These are phyloP conservation scores for Enteromius viviparus DNA, from an alignment of 2,797 vertebrate genomes.

Conservation along the genomic window DNA sequence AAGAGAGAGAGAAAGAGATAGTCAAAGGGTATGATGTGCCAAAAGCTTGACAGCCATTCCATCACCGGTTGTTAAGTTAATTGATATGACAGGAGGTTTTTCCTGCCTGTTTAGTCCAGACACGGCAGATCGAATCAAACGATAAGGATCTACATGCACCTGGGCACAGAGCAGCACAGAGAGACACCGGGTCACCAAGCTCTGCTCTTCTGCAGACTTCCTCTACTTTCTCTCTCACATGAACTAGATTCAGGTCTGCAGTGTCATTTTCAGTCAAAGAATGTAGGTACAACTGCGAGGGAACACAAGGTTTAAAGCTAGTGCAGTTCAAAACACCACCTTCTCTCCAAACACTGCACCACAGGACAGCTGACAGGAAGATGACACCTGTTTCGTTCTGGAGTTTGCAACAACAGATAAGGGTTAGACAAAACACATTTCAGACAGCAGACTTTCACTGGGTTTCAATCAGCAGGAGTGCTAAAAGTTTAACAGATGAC, in stretches of 20 bases:
- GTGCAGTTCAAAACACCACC: constrained; percentile 4
- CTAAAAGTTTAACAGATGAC: neutral
- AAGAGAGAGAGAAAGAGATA: constrained; percentile 20
- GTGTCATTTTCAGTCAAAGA: constrained; percentile 10
- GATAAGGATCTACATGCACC: constrained; percentile 63
- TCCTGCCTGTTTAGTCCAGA: constrained; percentile 65
- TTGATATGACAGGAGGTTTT: constrained; percentile 70
- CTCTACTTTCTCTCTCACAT: neutral
- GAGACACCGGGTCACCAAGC: constrained; percentile 21
- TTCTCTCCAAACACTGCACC: neutral
- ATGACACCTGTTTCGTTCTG: constrained; percentile 13
- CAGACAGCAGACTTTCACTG: neutral
- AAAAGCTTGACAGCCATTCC: constrained; percentile 65
- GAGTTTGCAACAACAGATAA: neutral
- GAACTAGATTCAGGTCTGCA: constrained; percentile 16
- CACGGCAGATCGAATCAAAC: constrained; percentile 66
- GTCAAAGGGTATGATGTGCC: constrained; percentile 56
- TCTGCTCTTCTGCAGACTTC: constrained; percentile 3
- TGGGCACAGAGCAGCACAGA: constrained; percentile 48
- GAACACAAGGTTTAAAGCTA: constrained; percentile 24
- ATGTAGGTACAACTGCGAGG: constrained; percentile 1
- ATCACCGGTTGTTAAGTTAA: constrained; percentile 69
- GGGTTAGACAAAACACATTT: constrained; percentile 18
- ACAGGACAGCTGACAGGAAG: constrained; percentile 19
- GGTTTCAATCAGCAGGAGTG: neutral